Percentiles rank a stretch among this genome's conserved stretches.
Conservation (phyloP, 37 sponge, comb jelly and placozoan species). For the Mnemiopsis leidyi region DNA sequence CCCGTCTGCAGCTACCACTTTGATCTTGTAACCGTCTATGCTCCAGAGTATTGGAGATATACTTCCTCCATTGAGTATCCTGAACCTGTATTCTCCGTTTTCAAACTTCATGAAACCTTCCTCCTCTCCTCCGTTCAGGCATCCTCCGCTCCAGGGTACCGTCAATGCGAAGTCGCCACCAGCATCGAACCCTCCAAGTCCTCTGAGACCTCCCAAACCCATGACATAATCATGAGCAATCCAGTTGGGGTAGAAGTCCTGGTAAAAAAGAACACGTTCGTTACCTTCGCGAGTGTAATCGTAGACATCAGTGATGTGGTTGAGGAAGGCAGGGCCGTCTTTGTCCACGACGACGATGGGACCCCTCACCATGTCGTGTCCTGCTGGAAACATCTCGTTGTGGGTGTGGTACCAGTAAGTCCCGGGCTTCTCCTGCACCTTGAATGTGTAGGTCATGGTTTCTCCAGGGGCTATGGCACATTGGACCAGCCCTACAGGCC, state of each 20-base stretch:
- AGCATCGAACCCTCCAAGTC: background rate
- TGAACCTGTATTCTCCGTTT: slow-evolving; percentile 70
- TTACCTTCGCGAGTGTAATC: background rate
- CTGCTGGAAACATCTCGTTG: slow-evolving; percentile 67
- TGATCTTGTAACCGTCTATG: slow-evolving; percentile 78
- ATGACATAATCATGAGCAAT: background rate
- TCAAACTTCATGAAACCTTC: slow-evolving; percentile 63
- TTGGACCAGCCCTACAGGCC: slow-evolving; percentile 71
- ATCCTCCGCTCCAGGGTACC: background rate
- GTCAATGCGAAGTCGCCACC: background rate
- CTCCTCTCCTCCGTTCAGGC: slow-evolving; percentile 77
- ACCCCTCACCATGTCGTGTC: slow-evolving; percentile 71
- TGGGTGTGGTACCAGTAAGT: slow-evolving; percentile 90
- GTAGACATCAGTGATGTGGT: background rate
- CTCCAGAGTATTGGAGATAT: slow-evolving; percentile 69
- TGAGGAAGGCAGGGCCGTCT: background rate
- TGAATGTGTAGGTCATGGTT: slow-evolving; percentile 71
- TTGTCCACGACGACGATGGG: background rate
- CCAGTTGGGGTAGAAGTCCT: slow-evolving; percentile 60
- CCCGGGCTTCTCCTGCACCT: slow-evolving; percentile 70
- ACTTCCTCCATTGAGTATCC: slow-evolving; percentile 74
- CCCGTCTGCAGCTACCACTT: slow-evolving; percentile 79
- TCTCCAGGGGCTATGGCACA: slow-evolving; percentile 72
- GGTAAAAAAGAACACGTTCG: slow-evolving; percentile 70
- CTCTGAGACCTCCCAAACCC: background rate